phyloP scores from a whole-genome alignment of 2,797 vertebrate species.

The Onychomys leucogaster region DNA sequence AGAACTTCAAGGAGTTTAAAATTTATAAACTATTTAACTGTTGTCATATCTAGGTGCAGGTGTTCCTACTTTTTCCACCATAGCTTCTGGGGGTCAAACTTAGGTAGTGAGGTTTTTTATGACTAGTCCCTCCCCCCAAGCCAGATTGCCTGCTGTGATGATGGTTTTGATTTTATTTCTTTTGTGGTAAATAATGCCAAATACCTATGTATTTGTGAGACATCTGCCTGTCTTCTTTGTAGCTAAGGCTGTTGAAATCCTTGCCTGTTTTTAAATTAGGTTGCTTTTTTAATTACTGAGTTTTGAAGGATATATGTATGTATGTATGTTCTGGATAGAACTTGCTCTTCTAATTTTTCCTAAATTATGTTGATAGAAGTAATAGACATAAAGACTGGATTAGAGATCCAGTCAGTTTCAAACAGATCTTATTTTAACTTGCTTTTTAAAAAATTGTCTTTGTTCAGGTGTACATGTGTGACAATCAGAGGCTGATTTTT shows the following conservation, averaged over 20 bases:
- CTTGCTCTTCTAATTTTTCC: constrained; percentile 43
- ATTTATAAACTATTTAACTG: not conserved
- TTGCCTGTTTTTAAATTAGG: constrained; percentile 18
- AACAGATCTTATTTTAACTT: constrained; percentile 49
- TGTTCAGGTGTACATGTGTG: not conserved
- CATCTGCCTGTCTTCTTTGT: not conserved
- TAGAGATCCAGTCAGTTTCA: constrained; percentile 55
- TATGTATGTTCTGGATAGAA: constrained; percentile 7
- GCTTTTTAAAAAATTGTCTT: not conserved
- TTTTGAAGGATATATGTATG: constrained; percentile 32
- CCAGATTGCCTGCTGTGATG: not conserved
- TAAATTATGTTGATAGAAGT: constrained; percentile 47
- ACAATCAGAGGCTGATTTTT: not conserved
- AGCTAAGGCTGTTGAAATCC: constrained; percentile 45
- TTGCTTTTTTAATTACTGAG: not conserved
- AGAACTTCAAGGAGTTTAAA: not conserved
- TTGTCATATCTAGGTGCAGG: not conserved
- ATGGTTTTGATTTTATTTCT: constrained; percentile 59
- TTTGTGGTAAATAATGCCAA: not conserved
- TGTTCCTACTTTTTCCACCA: not conserved
- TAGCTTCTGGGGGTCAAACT: not conserved
- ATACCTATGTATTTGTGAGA: not conserved
- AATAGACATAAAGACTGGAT: constrained; percentile 16
- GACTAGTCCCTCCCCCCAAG: too few relatives aligned
- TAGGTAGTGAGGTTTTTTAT: not conserved